Base-by-base conservation (phyloP, 2,888 invertebrate species). In the Hylaea fasciaria region DNA sequence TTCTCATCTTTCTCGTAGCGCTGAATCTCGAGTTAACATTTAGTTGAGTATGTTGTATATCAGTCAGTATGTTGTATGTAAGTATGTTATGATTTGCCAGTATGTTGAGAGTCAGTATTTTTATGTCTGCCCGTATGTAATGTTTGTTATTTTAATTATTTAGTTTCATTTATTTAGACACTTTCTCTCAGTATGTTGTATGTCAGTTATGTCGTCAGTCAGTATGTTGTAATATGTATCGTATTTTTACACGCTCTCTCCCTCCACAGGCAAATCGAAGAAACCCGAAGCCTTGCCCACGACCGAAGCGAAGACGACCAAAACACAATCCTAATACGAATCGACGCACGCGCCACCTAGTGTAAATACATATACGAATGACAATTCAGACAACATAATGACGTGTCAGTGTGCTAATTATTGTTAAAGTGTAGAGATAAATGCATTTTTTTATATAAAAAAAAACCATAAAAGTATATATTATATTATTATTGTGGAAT, bases 241-340 rank as follows among this genome's bases (percentile, higher is more conserved):
- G n/a, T 37, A 3, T 35, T 53, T 37, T 12, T 45, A 40, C 12
- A 9, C 28, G 12, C n/a, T 17, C 7, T 12, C 37, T 12, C 12
- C 8, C 51, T n/a, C 17, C 32, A 13, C 85, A 86, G 87, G 86
- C 12, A 77, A 85, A 61, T 85, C 84, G 45, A 90, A 89, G 57
- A 90, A 90, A 69, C 82, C 78, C 16, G 88, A 87, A 8, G 52
- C 73, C 64, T 72, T 14, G 10, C n/a, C 73, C 11, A 65, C 78
- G 40, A 52, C 74, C 58, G 83, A 85, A 54, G 62, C 71, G 59
- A 86, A 86, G 58, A 60, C 79, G 53, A 71, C 81, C 51, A 82
- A 86, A 57, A 82, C 83, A 56, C 90, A 90, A 80, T 87, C 61
- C 17, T 61, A 61, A 60, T 65, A 67, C 58, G 43, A 60, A 65